Evolutionary conservation across 2,113 vertebrate species (phyloP).

Genomic region (Zosterops hypoxanthus): DNA sequence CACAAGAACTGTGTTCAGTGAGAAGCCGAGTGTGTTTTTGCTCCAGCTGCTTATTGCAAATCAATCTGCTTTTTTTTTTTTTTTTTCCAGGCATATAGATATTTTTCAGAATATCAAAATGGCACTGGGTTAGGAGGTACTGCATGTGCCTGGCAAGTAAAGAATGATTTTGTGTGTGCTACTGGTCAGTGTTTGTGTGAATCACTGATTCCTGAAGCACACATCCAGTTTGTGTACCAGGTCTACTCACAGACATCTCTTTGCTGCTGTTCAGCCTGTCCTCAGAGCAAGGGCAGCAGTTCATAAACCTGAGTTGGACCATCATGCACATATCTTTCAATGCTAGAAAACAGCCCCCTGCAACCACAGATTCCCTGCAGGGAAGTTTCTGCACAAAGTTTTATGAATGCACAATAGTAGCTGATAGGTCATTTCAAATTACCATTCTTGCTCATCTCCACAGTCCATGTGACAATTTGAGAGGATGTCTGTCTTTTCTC

Average conservation of each 20-base stretch:
- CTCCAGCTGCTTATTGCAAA: neutral
- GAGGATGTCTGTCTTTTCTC: neutral
- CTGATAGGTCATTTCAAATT: neutral
- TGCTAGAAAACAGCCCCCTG: neutral
- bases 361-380: accelerated
- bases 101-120: neutral
- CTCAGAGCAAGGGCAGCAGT: neutral
- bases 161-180: neutral
- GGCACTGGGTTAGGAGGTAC: neutral
- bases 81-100: neutral
- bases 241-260: neutral
- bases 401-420: neutral
- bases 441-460: neutral
- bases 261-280: neutral
- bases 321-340: neutral
- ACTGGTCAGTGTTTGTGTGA: neutral
- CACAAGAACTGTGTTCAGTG: neutral
- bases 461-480: neutral
- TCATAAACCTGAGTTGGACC: neutral
- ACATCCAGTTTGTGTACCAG: neutral
- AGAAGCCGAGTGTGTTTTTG: neutral
- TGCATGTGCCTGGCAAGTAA: neutral
- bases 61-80: neutral
- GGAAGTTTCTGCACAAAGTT: neutral
- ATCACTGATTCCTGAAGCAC: neutral